Evolutionary conservation across 2,113 vertebrate species (phyloP).

Genomic region (Vulpes ferrilata): DNA sequence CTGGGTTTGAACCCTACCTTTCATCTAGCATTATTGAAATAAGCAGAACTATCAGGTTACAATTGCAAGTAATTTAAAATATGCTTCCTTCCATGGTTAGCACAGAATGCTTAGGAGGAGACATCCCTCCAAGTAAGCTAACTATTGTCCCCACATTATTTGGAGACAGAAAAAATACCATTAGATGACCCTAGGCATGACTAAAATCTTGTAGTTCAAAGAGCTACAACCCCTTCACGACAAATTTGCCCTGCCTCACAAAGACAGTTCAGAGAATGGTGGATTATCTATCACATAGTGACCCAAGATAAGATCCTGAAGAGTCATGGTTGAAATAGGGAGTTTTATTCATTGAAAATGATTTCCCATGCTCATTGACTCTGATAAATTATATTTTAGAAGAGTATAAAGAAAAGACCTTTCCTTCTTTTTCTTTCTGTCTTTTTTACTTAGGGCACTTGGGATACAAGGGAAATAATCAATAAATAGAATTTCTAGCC

Average conservation of each 20-base stretch:
- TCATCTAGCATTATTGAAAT: constrained; percentile 10
- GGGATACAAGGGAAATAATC: constrained; percentile 73
- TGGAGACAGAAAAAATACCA: neutral
- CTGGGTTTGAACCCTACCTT: neutral
- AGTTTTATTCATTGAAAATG: constrained; percentile 74
- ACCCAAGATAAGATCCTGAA: constrained; percentile 51
- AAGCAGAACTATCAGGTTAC: neutral
- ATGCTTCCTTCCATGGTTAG: neutral
- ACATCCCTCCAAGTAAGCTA: neutral
- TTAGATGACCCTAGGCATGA: neutral
- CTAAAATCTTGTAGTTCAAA: constrained; percentile 35
- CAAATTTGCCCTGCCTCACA: neutral
- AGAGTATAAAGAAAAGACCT: constrained; percentile 52
- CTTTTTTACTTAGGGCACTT: constrained; percentile 73
- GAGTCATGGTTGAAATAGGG: constrained; percentile 16
- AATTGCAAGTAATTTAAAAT: constrained; percentile 28
- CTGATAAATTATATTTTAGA: constrained; percentile 64
- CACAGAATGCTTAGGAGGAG: neutral
- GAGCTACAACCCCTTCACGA: neutral
- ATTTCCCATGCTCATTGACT: constrained; percentile 70
- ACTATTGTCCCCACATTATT: neutral
- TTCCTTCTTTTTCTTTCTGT: constrained; percentile 56
- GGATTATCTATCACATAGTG: neutral
- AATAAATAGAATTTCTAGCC: constrained; percentile 74
- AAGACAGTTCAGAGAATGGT: neutral